A percentile compares a stretch with the other conserved stretches of the same genome.
Conservation (phyloP, 1,140 invertebrate genomes). For the Anoplophora glabripennis region DNA sequence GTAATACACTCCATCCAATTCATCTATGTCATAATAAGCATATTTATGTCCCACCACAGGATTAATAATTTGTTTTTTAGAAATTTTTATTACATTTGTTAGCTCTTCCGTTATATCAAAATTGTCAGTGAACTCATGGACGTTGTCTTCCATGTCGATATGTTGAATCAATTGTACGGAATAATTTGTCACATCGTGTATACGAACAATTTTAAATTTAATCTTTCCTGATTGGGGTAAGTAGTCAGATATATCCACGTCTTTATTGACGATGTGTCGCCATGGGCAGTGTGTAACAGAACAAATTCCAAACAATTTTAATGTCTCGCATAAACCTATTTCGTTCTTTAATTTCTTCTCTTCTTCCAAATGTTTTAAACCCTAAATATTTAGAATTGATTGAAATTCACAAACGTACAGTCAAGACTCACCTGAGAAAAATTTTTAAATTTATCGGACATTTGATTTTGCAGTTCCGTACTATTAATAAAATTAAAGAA, state of each 20-base stretch:
- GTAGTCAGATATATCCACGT: constrained; percentile 26
- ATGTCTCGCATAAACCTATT: constrained; percentile 28
- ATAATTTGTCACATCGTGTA: constrained; percentile 29
- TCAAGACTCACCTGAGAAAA: constrained; percentile 21
- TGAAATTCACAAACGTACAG: background rate
- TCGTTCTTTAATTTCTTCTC: constrained; percentile 24
- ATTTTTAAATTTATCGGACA: constrained; percentile 23
- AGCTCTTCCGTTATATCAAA: constrained; percentile 14
- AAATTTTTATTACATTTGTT: constrained; percentile 3
- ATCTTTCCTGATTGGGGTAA: constrained; percentile 35
- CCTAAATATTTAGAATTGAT: constrained; percentile 24
- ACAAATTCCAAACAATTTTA: constrained; percentile 39
- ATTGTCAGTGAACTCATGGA: constrained; percentile 18
- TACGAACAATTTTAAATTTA: constrained; percentile 36
- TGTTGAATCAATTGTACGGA: constrained; percentile 33
- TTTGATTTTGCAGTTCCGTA: constrained; percentile 20
- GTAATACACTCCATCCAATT: constrained; percentile 22
- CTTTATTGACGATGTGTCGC: constrained; percentile 29
- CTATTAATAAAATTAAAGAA: constrained; percentile 29
- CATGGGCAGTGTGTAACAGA: constrained; percentile 22
- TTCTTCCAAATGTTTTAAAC: constrained; percentile 24
- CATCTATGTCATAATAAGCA: constrained; percentile 19
- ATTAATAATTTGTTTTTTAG: constrained; percentile 10
- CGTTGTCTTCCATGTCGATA: constrained; percentile 27
- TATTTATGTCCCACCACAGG: constrained; percentile 13